Base-by-base conservation (phyloP, 2,113 vertebrate genomes). In the Eira barbara region DNA sequence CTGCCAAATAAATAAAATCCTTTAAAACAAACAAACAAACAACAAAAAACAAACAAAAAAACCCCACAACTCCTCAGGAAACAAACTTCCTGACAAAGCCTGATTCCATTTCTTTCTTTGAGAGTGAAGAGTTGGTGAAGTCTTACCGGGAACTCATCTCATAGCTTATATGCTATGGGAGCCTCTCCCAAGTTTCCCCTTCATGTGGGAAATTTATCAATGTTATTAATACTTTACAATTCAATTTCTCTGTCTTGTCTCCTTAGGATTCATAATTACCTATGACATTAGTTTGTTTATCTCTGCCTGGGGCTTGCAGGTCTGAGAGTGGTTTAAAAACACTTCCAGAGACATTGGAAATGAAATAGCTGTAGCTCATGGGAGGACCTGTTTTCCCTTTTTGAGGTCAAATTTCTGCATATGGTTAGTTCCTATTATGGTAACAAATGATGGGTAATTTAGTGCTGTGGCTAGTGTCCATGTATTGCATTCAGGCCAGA, bases 11-110 rank as follows among this genome's bases (percentile, higher is more conserved):
- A n/a, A n/a, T n/a, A n/a, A n/a, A n/a, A n/a, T n/a, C n/a, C n/a
- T n/a, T n/a, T n/a, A n/a, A n/a, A n/a, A n/a, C n/a, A n/a, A n/a
- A n/a, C n/a, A n/a, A n/a, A n/a, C n/a, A n/a, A n/a, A n/a, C n/a
- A n/a, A n/a, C n/a, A n/a, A n/a, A n/a, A n/a, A n/a, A n/a, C n/a
- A n/a, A n/a, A n/a, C n/a, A n/a, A n/a, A n/a, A n/a, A n/a, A n/a
- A n/a, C n/a, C n/a, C n/a, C n/a, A n/a, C n/a, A 97, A 59, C 7
- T 69, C 29, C 25, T 61, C 17, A 78, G 65, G 73, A 80, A 84
- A 67, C 23, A 91, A 81, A 88, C 14, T 96, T 97, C 52, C 39
- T 79, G 91, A 86, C 12, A 86, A 89, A 92, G 65, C 21, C 25
- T 81, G 55, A 92, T 67, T 89, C 65, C 27, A 25, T 36, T n/a